Base-by-base conservation (phyloP, 2,888 invertebrate species). In the Keiferia lycopersicella region DNA sequence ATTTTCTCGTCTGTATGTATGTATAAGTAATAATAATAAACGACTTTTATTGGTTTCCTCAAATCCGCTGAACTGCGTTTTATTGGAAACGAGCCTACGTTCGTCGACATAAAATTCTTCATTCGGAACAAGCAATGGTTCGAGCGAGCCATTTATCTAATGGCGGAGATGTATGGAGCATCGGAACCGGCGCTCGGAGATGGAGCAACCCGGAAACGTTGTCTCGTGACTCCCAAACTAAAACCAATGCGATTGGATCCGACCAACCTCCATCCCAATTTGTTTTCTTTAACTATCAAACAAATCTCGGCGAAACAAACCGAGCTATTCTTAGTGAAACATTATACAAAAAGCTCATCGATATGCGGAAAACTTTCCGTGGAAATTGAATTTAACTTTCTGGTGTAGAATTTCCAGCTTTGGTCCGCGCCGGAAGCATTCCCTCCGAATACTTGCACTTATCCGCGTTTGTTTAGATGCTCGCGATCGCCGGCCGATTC, bases 341-440 rank as follows among this genome's bases (percentile, higher is more conserved):
- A 53, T 53, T 53, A 53, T 20, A 22, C 22, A 53, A 22, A 53
- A 53, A 53, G 26, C 51, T 53, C 51, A 53, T 53, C 51, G 51
- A 53, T 53, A 53, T 53, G 51, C 51, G 51, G 51, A 53, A 53
- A 53, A 26, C 22, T 22, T 45, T 53, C 51, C 20, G 51, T 22
- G 51, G 2, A 53, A 53, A 53, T 22, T 20, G 51, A 53, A 53
- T 53, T 53, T 22, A 53, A 22, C 20, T 26, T 22, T 14, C 22
- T 53, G 51, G 51, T 53, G 51, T 53, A 53, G 51, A 53, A 14
- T 53, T 53, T 53, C 51, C 51, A 53, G 22, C 51, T 22, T 53
- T 53, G 14, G 12, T 22, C 14, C 12, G 20, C 22, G 51, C 26
- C 51, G 51, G 51, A 22, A 53, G 51, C 22, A 53, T 53, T 53